Percentiles rank a stretch among this genome's conserved stretches.
These are phyloP conservation scores for Knipowitschia caucasica DNA, from an alignment of 2,797 vertebrate genomes.

Conservation along the genomic window DNA sequence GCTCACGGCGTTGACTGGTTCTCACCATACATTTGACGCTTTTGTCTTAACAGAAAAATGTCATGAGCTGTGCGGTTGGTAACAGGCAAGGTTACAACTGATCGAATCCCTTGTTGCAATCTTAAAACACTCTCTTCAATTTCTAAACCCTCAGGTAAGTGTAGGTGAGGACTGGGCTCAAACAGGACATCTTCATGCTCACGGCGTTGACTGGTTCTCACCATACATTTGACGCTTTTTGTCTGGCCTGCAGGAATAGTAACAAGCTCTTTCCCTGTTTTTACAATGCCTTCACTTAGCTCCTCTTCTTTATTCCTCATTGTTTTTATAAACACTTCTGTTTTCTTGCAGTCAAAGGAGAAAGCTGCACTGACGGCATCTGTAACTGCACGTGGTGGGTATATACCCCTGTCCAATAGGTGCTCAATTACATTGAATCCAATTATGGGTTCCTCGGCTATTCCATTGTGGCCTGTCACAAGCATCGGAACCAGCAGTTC, in stretches of 20 bases:
- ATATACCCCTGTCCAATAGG: not conserved
- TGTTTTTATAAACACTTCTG: not conserved
- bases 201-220: not conserved
- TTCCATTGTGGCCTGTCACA: not conserved
- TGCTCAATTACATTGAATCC: conserved; percentile 30
- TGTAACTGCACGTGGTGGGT: not conserved
- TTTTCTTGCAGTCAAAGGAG: conserved; percentile 20
- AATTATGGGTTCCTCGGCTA: conserved; percentile 24
- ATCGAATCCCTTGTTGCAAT: not conserved
- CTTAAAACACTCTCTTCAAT: not conserved
- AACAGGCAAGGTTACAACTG: not conserved
- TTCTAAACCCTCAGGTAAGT: not conserved
- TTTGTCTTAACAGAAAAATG: not conserved
- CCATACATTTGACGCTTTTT: too few relatives aligned
- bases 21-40: too few relatives aligned
- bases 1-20: not conserved
- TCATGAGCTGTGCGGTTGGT: not conserved
- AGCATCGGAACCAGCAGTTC: conserved; percentile 15
- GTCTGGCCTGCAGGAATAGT: conserved; percentile 10
- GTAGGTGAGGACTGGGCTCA: not conserved
- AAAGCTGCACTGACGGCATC: conserved; percentile 9
- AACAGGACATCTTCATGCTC: not conserved
- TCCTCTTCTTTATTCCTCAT: not conserved
- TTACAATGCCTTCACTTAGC: conserved; percentile 2
- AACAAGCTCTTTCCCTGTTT: not conserved